Conservation (phyloP, 2,113 vertebrate genomes). For the Macquaria australasica region DNA sequence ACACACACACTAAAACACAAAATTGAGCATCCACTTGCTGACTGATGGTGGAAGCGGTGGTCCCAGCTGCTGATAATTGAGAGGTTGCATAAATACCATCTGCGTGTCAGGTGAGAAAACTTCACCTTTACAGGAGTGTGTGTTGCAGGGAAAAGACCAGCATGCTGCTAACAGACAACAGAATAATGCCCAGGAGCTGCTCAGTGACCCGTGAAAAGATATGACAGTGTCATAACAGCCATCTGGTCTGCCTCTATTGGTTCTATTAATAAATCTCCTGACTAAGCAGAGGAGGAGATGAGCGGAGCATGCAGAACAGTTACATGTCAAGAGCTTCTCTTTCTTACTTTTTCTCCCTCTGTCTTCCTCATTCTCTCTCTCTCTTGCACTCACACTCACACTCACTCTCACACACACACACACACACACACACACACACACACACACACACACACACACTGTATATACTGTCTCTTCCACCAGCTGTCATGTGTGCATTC, state of each 20-base stretch:
- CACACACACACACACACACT: background rate
- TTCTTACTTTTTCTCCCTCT: constrained; percentile 5
- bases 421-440: constrained; percentile 3
- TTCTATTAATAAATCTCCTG: constrained; percentile 64
- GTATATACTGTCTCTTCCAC: background rate
- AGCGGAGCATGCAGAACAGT: constrained; percentile 39
- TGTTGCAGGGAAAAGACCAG: constrained; percentile 56
- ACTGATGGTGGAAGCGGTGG: constrained; percentile 27
- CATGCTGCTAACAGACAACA: constrained; percentile 62
- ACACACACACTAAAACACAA: background rate
- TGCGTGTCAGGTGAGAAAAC: constrained; percentile 64
- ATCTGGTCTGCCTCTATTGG: constrained; percentile 67
- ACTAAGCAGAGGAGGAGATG: constrained; percentile 52
- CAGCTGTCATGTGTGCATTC: constrained; percentile 29
- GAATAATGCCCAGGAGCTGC: constrained; percentile 59
- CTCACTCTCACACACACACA: constrained; percentile 1
- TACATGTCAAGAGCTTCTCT: constrained; percentile 39
- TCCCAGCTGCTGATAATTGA: constrained; percentile 65
- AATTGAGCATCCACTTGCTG: constrained; percentile 21
- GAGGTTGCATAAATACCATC: constrained; percentile 68
- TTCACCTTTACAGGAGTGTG: constrained; percentile 54
- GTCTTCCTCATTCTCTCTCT: background rate
- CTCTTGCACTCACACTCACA: background rate
- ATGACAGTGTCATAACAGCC: constrained; percentile 69
- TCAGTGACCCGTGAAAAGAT: constrained; percentile 67